A percentile compares a stretch with the other conserved stretches of the same genome.
Conservation (phyloP, 92 coral and sea anemone species). For the Desmophyllum pertusum region DNA sequence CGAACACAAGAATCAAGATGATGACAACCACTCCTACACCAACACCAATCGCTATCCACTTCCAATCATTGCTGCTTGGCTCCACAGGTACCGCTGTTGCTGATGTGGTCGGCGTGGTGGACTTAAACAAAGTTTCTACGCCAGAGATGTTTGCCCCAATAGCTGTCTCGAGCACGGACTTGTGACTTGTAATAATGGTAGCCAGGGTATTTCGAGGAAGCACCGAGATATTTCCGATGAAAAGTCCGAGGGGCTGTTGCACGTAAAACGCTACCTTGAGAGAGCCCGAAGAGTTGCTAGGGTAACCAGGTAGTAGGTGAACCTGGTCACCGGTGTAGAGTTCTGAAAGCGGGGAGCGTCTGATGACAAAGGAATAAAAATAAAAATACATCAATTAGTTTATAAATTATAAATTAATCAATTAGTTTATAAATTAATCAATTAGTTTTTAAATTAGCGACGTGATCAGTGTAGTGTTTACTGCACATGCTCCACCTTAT, state of each 20-base stretch:
- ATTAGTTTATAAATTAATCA: too few relatives aligned
- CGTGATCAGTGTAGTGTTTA: too few relatives aligned
- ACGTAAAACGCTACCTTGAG: constrained; percentile 20
- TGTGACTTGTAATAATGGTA: background rate
- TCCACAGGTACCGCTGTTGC: background rate
- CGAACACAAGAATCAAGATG: background rate
- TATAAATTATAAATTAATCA: too few relatives aligned
- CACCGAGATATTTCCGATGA: background rate
- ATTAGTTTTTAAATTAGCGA: too few relatives aligned
- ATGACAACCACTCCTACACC: background rate
- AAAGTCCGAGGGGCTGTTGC: constrained; percentile 25
- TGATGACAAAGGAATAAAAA: background rate
- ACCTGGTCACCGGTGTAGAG: constrained; percentile 37
- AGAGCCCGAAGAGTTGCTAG: constrained; percentile 2
- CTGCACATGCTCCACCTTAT: too few relatives aligned
- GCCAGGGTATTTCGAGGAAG: background rate
- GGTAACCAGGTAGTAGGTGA: constrained; percentile 42
- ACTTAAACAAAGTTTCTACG: background rate
- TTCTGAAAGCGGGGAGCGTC: constrained; percentile 1
- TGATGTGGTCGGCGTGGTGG: background rate
- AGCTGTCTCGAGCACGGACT: constrained; percentile 4
- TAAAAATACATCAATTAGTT: too few relatives aligned
- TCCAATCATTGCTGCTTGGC: background rate
- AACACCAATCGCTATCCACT: constrained; percentile 24
- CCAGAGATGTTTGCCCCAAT: constrained; percentile 10